Evolutionary conservation across 2,797 vertebrate species (phyloP).

Genomic region (Lepus oiostolus): DNA sequence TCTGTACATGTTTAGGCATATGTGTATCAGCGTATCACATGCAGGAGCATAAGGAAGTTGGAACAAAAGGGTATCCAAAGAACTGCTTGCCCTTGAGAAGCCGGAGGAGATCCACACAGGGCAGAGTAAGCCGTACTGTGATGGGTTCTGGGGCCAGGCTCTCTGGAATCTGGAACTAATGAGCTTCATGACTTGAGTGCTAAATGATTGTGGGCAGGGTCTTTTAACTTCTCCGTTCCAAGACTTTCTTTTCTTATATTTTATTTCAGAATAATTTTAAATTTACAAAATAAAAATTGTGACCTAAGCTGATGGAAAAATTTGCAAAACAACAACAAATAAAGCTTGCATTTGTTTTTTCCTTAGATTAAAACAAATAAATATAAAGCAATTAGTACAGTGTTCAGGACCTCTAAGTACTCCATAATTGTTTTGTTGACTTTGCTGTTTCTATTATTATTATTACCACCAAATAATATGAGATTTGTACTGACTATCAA

Average conservation of each 20-base stretch:
- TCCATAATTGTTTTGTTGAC: neutral
- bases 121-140: neutral
- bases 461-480: neutral
- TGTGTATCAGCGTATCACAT: no score
- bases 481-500: neutral
- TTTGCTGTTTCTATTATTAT: neutral
- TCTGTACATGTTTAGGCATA: neutral
- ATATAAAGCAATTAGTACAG: neutral
- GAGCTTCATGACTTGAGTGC: neutral
- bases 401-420: neutral
- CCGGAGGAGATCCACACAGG: neutral
- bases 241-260: neutral
- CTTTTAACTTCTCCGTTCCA: neutral
- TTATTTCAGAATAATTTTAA: no score
- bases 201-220: neutral
- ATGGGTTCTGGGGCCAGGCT: neutral
- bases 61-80: neutral
- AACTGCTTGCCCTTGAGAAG: neutral
- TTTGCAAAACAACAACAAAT: neutral
- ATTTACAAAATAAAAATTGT: no score
- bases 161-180: neutral
- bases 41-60: neutral
- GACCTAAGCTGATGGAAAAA: constrained; percentile 4
- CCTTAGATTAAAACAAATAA: neutral
- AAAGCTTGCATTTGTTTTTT: neutral